phyloP scores from a whole-genome alignment of 2,797 vertebrate genomes.

The Hypotaenidia okinawae region DNA sequence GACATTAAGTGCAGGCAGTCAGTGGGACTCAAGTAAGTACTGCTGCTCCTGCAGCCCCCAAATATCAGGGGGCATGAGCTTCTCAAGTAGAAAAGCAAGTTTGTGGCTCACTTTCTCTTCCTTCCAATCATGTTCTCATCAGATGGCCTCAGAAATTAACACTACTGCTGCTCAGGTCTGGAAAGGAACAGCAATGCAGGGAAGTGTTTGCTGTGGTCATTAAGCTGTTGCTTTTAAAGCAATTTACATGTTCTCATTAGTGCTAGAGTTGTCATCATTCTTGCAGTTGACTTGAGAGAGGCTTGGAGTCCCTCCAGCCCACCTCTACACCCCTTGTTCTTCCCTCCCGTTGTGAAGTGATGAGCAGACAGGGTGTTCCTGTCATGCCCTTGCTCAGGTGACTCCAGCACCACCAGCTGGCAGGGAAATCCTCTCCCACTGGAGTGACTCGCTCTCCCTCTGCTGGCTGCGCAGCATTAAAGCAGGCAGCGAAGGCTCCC shows the following conservation, averaged over 20 bases:
- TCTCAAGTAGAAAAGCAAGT: not conserved
- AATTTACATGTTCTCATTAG: not conserved
- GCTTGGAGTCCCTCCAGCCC: not conserved
- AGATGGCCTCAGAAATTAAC: not conserved
- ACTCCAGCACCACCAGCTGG: not conserved
- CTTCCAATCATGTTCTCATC: not conserved
- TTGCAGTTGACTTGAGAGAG: not conserved
- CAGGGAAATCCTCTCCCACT: not conserved
- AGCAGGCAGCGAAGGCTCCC: not conserved
- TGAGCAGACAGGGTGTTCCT: not conserved
- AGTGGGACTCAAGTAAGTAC: accelerated
- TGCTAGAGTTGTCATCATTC: not conserved
- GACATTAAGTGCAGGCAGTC: not conserved
- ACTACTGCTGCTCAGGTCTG: not conserved
- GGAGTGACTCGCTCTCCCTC: conserved; percentile 51
- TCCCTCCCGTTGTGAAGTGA: not conserved
- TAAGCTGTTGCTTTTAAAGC: not conserved
- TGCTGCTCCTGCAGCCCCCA: not conserved
- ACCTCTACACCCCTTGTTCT: not conserved
- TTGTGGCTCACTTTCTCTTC: not conserved
- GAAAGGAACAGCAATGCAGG: not conserved
- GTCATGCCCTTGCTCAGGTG: not conserved
- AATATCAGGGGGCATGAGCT: not conserved
- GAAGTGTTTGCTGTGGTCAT: not conserved
- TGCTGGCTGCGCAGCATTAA: conserved; percentile 8